These are phyloP conservation scores for Lycaon pictus DNA, from an alignment of 2,113 vertebrate genomes.

Conservation along the genomic window DNA sequence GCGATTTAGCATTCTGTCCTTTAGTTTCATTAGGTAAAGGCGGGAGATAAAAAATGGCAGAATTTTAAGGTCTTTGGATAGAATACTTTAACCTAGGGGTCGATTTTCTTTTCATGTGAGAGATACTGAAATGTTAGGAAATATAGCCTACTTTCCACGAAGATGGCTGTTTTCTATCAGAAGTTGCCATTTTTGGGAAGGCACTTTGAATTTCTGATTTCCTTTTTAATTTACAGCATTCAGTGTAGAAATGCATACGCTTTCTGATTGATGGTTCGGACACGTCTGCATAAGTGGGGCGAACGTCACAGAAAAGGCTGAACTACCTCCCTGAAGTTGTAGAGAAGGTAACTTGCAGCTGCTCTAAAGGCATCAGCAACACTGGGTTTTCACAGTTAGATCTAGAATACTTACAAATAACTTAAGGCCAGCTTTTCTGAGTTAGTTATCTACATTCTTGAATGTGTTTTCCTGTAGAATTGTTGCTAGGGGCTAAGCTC, in stretches of 20 bases:
- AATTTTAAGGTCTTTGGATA: background rate
- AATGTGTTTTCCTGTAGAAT: background rate
- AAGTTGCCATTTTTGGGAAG: background rate
- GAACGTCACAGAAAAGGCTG: background rate
- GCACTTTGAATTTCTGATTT: background rate
- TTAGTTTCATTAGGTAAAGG: background rate
- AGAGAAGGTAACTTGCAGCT: background rate
- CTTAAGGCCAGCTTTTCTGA: background rate
- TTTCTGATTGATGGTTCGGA: background rate
- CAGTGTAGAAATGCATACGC: background rate
- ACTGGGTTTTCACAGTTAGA: background rate
- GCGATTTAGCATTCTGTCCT: background rate
- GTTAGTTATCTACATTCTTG: background rate
- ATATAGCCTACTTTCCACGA: background rate
- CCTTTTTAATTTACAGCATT: background rate
- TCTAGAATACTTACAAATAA: background rate
- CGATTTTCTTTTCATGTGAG: background rate
- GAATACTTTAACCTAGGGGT: background rate
- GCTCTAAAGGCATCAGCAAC: background rate
- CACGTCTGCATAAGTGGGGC: background rate
- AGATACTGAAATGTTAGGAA: background rate
- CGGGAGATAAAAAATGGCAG: background rate
- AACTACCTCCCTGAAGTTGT: background rate
- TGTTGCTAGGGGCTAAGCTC: background rate
- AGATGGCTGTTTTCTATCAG: background rate